Evolutionary conservation across 1,140 invertebrate species (phyloP).

Genomic region (Drosophila neocordata): DNA sequence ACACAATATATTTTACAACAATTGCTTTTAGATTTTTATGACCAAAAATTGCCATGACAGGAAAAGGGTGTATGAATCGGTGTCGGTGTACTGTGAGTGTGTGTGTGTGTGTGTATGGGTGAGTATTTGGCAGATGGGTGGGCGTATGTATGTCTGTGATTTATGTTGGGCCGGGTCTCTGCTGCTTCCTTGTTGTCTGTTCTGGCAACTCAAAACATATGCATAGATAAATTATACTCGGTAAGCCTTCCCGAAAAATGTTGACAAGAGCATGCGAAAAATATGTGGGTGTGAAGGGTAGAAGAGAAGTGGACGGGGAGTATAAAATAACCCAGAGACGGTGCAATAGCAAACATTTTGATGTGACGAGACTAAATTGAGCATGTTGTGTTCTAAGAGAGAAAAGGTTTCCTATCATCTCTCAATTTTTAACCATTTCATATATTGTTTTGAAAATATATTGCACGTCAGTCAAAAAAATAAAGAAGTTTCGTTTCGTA

Average conservation of each 20-base stretch:
- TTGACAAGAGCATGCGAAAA: conserved; percentile 50
- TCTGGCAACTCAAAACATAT: conserved; percentile 74
- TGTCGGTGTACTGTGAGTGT: conserved; percentile 15
- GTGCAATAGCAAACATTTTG: conserved; percentile 55
- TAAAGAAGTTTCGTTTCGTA: conserved; percentile 22
- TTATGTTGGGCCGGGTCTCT: conserved; percentile 57
- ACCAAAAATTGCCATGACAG: conserved; percentile 43
- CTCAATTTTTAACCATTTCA: conserved; percentile 14
- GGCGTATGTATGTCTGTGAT: conserved; percentile 63
- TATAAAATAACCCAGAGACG: too few species aligned
- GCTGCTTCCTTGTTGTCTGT: conserved; percentile 43
- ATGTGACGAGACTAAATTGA: conserved; percentile 58
- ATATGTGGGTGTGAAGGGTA: conserved; percentile 2
- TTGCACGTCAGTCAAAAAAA: conserved; percentile 58
- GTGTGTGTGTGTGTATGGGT: conserved; percentile 13
- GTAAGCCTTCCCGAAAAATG: conserved; percentile 64
- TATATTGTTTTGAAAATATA: conserved; percentile 24
- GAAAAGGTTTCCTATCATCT: background rate
- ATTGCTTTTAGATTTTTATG: conserved; percentile 48
- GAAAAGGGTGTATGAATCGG: conserved; percentile 59
- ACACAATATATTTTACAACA: conserved; percentile 33
- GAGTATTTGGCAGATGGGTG: background rate
- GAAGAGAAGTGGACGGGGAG: too few species aligned
- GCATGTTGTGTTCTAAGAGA: conserved; percentile 29
- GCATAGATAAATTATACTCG: conserved; percentile 80